Evolutionary conservation across 1,140 invertebrate genomes (phyloP).

Genomic region (Aleiodes sp.): DNA sequence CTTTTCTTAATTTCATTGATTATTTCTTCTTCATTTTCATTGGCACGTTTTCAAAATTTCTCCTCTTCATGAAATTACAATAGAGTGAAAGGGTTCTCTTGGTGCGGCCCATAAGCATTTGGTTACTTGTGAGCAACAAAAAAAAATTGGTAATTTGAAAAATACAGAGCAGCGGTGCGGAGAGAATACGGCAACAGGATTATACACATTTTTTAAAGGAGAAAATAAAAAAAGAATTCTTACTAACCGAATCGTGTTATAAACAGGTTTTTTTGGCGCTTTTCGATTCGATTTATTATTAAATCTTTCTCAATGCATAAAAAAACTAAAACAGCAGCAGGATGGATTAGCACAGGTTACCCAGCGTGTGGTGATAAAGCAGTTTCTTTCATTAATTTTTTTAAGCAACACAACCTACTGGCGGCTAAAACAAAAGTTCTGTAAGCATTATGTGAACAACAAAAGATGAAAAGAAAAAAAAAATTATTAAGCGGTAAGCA

Average conservation of each 20-base stretch:
- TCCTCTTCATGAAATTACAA: background rate
- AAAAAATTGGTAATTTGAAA: background rate
- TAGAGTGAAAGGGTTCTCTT: slow-evolving; percentile 21
- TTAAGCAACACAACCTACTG: slow-evolving; percentile 63
- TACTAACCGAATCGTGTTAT: slow-evolving; percentile 52
- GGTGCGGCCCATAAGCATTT: slow-evolving; percentile 27
- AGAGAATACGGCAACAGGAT: slow-evolving; percentile 11
- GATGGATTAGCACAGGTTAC: slow-evolving; percentile 64
- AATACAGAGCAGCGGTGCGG: slow-evolving; percentile 10
- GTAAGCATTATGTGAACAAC: slow-evolving; percentile 38
- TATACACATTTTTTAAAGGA: background rate
- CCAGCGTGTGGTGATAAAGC: slow-evolving; percentile 48
- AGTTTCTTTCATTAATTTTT: slow-evolving; percentile 6
- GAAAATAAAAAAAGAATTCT: slow-evolving; percentile 37
- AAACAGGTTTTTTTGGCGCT: slow-evolving; percentile 4
- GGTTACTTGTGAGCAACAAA: background rate
- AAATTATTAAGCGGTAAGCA: slow-evolving; percentile 27
- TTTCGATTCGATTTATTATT: slow-evolving; percentile 7
- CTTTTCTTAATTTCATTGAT: background rate
- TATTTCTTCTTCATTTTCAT: no score
- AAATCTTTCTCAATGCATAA: slow-evolving; percentile 35
- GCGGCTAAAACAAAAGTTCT: slow-evolving; percentile 63
- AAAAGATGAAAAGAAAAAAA: slow-evolving; percentile 24
- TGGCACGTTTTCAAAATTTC: slow-evolving; percentile 12
- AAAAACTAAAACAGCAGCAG: slow-evolving; percentile 55